Conservation (phyloP, 1,140 invertebrate species). For the Drosophila pectinifera region DNA sequence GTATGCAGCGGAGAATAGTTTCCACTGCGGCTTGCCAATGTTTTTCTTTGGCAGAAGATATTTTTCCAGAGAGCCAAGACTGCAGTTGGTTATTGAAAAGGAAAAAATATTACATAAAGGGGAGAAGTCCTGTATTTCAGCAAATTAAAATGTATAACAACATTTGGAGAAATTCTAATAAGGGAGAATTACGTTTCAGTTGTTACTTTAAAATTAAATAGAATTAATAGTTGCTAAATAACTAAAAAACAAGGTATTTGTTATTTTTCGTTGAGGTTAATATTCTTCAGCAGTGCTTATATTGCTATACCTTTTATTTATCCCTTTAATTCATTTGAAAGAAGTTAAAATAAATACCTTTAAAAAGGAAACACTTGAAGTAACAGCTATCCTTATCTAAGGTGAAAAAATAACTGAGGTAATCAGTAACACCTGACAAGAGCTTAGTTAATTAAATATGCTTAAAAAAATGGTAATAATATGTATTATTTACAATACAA, state of each 20-base stretch:
- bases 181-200: no score
- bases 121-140: no score
- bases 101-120: no score
- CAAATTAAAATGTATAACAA: no score
- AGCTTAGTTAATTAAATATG: no score
- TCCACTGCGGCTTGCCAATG: slow-evolving; percentile 9
- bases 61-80: not conserved
- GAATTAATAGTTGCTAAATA: not conserved
- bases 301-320: no score
- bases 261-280: not conserved
- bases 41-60: not conserved
- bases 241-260: not conserved
- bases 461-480: no score
- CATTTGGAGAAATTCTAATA: no score
- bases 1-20: slow-evolving; percentile 39
- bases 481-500: no score
- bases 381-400: not conserved
- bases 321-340: not conserved
- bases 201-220: not conserved
- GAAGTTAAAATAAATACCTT: not conserved
- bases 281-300: no score
- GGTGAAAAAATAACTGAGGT: no score
- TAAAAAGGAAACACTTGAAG: not conserved
- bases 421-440: not conserved
- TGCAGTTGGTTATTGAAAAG: not conserved